Conservation (phyloP, 2,888 invertebrate genomes). For the Trisateles emortualis region DNA sequence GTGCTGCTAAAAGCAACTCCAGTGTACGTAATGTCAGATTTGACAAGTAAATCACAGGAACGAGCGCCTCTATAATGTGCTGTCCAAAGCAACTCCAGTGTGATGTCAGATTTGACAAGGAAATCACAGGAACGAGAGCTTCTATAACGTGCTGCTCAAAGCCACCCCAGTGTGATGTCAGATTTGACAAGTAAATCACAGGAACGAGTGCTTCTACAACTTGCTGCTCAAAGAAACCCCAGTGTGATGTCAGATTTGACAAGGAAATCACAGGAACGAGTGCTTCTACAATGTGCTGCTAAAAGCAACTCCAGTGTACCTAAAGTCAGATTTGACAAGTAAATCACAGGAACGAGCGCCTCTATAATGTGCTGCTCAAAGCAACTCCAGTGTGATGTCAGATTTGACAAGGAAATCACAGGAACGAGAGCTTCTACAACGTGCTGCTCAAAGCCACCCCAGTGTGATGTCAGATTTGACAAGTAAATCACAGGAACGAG, state of each 20-base stretch:
- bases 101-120: not conserved
- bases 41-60: not conserved
- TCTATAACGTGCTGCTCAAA: not conserved
- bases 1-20: not conserved
- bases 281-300: not conserved
- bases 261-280: not conserved
- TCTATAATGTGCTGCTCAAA: too few species aligned
- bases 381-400: not conserved
- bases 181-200: not conserved
- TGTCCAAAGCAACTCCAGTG: not conserved
- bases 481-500: not conserved
- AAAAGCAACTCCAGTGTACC: too few species aligned
- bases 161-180: not conserved
- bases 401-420: not conserved
- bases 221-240: not conserved
- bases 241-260: not conserved
- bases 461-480: not conserved
- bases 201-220: not conserved
- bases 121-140: not conserved
- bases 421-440: not conserved
- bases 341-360: not conserved
- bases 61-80: not conserved
- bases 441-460: not conserved
- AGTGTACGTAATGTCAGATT: not conserved
- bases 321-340: too few species aligned